phyloP scores from a whole-genome alignment of 2,888 invertebrate species.

The Phytoseiulus persimilis region DNA sequence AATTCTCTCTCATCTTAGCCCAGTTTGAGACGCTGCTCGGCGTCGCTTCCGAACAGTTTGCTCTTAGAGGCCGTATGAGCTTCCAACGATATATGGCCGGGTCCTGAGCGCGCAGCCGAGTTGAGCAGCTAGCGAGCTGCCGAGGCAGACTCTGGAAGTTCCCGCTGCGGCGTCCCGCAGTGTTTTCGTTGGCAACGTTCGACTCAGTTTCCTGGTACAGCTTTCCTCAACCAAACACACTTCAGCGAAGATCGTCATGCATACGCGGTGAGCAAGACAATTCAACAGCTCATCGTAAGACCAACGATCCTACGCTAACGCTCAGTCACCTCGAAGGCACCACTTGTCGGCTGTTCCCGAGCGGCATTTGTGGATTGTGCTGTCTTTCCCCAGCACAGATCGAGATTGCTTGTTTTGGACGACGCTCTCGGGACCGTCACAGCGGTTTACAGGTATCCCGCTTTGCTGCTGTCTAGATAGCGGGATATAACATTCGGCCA shows the following conservation, averaged over 20 bases:
- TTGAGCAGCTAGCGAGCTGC: background rate
- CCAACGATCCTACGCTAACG: too few species aligned
- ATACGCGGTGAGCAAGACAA: background rate
- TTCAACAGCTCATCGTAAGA: background rate
- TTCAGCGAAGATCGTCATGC: background rate
- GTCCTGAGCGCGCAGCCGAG: background rate
- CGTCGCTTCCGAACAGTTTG: background rate
- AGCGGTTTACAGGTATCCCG: too few species aligned
- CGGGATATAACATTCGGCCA: too few species aligned
- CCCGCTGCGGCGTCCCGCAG: background rate
- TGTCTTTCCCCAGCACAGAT: too few species aligned
- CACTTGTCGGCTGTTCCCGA: too few species aligned
- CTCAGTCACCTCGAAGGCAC: too few species aligned
- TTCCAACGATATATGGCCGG: background rate
- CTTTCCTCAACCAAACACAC: background rate
- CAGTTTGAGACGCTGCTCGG: background rate
- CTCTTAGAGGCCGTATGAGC: background rate
- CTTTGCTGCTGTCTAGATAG: too few species aligned
- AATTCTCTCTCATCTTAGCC: background rate
- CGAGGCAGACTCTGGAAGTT: background rate
- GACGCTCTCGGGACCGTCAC: too few species aligned
- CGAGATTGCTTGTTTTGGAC: too few species aligned
- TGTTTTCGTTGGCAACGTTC: background rate
- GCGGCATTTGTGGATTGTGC: too few species aligned
- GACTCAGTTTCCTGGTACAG: background rate